phyloP scores from a whole-genome alignment of 2,888 invertebrate genomes.

The Diarsia brunnea region DNA sequence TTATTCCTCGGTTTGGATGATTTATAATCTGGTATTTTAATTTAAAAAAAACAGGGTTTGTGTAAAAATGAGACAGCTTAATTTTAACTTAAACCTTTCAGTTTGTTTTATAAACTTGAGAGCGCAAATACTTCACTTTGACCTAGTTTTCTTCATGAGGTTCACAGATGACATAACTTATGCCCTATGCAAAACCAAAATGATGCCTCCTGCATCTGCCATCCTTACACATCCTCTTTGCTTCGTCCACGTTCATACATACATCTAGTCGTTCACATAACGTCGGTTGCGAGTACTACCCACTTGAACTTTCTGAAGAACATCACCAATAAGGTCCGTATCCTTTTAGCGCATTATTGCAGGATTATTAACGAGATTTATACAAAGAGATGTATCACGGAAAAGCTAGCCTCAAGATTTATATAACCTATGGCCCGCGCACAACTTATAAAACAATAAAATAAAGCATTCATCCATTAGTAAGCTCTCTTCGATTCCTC shows the following conservation, averaged over 20 bases:
- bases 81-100: not conserved
- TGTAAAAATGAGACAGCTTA: not conserved
- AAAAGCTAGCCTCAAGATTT: not conserved
- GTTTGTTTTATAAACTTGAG: not conserved
- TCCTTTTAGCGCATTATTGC: not conserved
- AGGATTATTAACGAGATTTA: not conserved
- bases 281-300: not conserved
- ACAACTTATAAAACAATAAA: conserved; percentile 22
- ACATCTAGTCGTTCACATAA: not conserved
- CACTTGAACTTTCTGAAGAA: not conserved
- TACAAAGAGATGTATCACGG: not conserved
- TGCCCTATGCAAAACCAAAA: not conserved
- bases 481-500: not conserved
- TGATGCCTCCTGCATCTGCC: not conserved
- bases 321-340: not conserved
- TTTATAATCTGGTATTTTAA: conserved; percentile 49
- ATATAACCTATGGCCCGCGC: conserved; percentile 3
- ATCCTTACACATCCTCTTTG: not conserved
- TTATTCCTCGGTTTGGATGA: conserved; percentile 45
- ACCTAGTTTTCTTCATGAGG: not conserved
- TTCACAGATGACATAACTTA: not conserved
- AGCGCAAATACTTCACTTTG: not conserved
- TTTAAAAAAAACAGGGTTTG: not conserved
- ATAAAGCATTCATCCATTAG: conserved; percentile 20
- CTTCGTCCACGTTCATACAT: not conserved